phyloP scores from a whole-genome alignment of 2,888 invertebrate species.

The Caenorhabditis sp. region DNA sequence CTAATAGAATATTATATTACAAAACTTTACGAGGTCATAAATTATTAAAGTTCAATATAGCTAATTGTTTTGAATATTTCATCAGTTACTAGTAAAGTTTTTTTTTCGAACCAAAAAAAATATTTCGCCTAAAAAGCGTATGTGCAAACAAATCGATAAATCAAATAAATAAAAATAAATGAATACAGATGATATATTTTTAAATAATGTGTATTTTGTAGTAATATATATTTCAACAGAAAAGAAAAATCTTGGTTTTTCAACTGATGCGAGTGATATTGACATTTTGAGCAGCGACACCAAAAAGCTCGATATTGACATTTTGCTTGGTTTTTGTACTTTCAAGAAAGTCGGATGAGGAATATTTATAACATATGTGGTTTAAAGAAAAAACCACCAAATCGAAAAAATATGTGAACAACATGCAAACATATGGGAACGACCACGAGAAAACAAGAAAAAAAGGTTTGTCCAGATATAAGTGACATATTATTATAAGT shows the following conservation, averaged over 20 bases:
- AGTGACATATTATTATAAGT: too few relatives aligned
- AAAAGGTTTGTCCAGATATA: too few relatives aligned
- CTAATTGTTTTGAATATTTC: background rate
- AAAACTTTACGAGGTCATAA: background rate
- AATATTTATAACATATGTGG: background rate
- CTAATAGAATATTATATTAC: background rate
- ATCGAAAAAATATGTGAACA: slow-evolving; percentile 1
- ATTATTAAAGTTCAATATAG: background rate
- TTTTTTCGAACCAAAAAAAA: too few relatives aligned
- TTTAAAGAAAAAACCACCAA: background rate
- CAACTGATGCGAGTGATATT: background rate
- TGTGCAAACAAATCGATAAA: background rate
- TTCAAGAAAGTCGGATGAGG: background rate
- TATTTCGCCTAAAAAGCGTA: background rate
- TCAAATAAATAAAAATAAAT: background rate
- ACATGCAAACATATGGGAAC: background rate
- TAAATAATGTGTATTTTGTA: too few relatives aligned
- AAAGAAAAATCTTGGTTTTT: too few relatives aligned
- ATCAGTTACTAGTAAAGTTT: background rate
- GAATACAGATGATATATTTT: too few relatives aligned
- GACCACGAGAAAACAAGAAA: background rate
- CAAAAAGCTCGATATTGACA: background rate
- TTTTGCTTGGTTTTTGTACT: background rate
- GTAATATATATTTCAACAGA: too few relatives aligned
- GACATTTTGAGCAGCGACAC: background rate